phyloP scores from a whole-genome alignment of 2,888 invertebrate genomes.

The Eupithecia abbreviata region DNA sequence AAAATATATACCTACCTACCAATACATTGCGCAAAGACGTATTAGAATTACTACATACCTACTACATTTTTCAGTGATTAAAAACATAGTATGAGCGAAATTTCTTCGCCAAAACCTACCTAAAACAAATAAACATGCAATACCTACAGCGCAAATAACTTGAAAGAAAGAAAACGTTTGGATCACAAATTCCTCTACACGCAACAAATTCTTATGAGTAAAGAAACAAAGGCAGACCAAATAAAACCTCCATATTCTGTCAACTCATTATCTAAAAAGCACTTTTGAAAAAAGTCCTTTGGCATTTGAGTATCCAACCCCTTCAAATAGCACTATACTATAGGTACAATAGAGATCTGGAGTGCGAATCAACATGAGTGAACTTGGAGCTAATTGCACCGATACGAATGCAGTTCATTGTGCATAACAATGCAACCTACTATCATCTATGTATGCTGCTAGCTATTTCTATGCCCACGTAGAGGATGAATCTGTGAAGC shows the following conservation, averaged over 20 bases:
- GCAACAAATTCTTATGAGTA: neutral
- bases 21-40: too few species aligned
- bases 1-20: too few species aligned
- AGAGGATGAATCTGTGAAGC: conserved; percentile 5
- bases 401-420: conserved; percentile 32
- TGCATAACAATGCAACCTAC: conserved; percentile 31
- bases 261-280: conserved; percentile 3
- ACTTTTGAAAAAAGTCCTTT: neutral
- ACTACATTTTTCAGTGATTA: too few species aligned
- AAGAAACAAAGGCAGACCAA: neutral
- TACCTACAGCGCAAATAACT: too few species aligned
- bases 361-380: conserved; percentile 27
- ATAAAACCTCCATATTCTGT: neutral
- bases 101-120: too few species aligned
- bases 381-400: conserved; percentile 33
- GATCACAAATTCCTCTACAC: neutral
- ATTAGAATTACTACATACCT: too few species aligned
- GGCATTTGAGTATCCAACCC: neutral
- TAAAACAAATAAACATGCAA: too few species aligned
- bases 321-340: neutral
- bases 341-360: neutral
- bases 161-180: neutral
- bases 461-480: conserved; percentile 13
- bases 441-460: conserved; percentile 14
- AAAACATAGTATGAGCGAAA: neutral